Base-by-base conservation (phyloP, 2,888 invertebrate genomes). In the Caenorhabditis sinica region DNA sequence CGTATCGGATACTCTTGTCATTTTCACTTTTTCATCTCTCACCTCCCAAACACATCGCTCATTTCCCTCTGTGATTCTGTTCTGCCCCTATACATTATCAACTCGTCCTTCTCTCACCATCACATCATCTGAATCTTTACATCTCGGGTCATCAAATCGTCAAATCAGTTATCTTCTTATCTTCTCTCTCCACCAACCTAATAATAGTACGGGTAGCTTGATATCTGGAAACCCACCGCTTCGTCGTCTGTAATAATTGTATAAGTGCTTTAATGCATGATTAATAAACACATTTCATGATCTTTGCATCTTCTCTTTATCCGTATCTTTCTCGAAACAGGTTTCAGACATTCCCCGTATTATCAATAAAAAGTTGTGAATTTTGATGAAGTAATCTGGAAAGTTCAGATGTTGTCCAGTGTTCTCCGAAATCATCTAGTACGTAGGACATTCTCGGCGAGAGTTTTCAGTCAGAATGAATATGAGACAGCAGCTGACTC, bases 401-500 rank as follows among this genome's bases (percentile, higher is more conserved):
- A 9, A 53, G 8, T 81, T 60, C 51, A 81, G 81, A 81, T 81
- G 81, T 49, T 81, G 17, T 65, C 79, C 43, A 56, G 15, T 28
- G n/a, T 72, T 36, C 43, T 77, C 8, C 71, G 71, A 9, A 65
- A 40, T 28, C 36, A 40, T n/a, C 33, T 33, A 13, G 30, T 28
- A 6, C 60, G 49, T 8, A 65, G 71, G 23, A 3, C 56, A 30
- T 79, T 79, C 30, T 72, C 79, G 17, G 43, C 30, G 0, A 30
- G 68, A 61, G 60, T 73, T 36, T 60, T 81, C 73, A 73, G 63
- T 63, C 86, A 85, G n/a, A 68, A 85, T 25, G 82, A 86, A n/a
- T 88, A 88, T 61, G 88, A 88, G 71, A 23, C 75, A 61, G 82
- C 80, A 0, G 87, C 87, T 17, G 82, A 89, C 69, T 73, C 84